These are phyloP conservation scores for Limenitis camilla DNA, from an alignment of 2,888 invertebrate genomes.

Conservation along the genomic window DNA sequence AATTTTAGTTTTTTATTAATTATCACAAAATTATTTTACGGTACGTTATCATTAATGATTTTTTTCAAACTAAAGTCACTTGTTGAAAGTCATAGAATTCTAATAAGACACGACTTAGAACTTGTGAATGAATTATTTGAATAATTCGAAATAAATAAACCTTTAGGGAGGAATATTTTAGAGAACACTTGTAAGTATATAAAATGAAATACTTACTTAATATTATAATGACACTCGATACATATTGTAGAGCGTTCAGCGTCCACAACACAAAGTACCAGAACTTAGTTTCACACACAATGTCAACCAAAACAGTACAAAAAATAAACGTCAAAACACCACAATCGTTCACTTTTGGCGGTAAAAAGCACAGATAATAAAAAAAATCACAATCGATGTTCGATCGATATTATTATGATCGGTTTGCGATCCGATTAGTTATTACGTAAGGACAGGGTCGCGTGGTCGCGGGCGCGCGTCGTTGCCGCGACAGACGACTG, in stretches of 20 bases:
- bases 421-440: conserved; percentile 59
- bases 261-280: conserved; percentile 2
- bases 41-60: too few relatives aligned
- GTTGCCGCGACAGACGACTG: conserved; percentile 70
- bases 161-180: background rate
- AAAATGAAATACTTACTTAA: background rate
- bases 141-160: too few relatives aligned
- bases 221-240: background rate
- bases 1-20: too few relatives aligned
- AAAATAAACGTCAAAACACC: conserved; percentile 34
- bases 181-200: background rate
- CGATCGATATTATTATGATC: conserved; percentile 36
- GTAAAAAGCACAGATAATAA: conserved; percentile 39
- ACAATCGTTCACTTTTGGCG: conserved; percentile 25
- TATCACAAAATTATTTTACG: too few relatives aligned
- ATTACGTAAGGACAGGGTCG: conserved; percentile 63
- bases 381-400: conserved; percentile 69
- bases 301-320: background rate
- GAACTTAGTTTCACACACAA: conserved; percentile 2
- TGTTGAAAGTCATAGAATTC: too few relatives aligned
- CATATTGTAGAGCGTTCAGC: background rate
- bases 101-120: too few relatives aligned
- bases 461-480: conserved; percentile 62
- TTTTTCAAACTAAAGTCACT: too few relatives aligned
- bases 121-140: too few relatives aligned